These are phyloP conservation scores for Myotis brandtii DNA, from an alignment of 2,113 vertebrate genomes.

Conservation along the genomic window DNA sequence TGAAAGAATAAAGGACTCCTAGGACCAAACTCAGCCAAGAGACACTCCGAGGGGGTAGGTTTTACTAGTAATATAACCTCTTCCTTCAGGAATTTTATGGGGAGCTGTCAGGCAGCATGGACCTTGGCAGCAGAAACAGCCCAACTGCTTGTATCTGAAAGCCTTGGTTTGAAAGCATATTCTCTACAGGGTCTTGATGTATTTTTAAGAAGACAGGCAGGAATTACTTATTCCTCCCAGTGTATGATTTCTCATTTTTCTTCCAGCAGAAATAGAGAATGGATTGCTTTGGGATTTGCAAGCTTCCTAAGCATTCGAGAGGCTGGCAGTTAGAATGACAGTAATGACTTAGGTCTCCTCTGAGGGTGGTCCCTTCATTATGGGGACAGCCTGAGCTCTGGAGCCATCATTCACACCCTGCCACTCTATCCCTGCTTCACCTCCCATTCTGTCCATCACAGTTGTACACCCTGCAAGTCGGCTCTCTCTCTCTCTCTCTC, in stretches of 20 bases:
- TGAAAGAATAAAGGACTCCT: conserved; percentile 30
- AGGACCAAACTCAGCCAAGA: conserved; percentile 49
- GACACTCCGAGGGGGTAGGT: not conserved
- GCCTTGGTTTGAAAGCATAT: conserved; percentile 64
- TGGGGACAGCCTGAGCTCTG: not conserved
- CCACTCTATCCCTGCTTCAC: not conserved
- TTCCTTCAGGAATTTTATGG: conserved; percentile 69
- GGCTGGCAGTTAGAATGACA: conserved; percentile 66
- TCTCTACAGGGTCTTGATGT: conserved; percentile 70
- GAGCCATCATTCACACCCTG: conserved; percentile 43
- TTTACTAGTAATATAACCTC: conserved; percentile 62
- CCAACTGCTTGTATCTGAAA: not conserved
- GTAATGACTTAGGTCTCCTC: conserved; percentile 73
- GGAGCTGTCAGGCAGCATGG: conserved; percentile 30
- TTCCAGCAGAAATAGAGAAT: conserved; percentile 66
- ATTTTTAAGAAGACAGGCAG: conserved; percentile 76
- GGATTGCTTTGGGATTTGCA: conserved; percentile 76
- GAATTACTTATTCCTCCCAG: conserved; percentile 75
- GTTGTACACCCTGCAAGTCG: not conserved
- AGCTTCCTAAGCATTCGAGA: conserved; percentile 55
- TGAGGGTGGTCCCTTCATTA: conserved; percentile 66
- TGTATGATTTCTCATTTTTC: conserved; percentile 73
- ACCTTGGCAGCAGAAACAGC: conserved; percentile 21
- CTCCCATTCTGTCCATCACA: conserved; percentile 32
- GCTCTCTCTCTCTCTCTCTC: not conserved